phyloP scores from a whole-genome alignment of 2,797 vertebrate genomes.

The Thunnus albacares region DNA sequence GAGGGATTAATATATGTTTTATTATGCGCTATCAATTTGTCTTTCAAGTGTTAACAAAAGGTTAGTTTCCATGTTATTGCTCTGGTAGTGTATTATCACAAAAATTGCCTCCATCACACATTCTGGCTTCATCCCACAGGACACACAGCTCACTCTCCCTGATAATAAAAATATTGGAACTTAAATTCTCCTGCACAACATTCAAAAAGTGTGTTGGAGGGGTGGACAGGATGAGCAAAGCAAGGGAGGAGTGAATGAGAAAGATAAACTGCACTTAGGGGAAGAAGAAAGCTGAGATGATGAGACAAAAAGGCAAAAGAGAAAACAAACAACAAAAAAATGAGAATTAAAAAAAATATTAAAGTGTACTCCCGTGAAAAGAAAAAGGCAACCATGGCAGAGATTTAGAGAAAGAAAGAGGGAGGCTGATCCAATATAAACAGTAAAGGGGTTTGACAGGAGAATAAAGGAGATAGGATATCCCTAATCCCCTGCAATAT shows the following conservation, averaged over 20 bases:
- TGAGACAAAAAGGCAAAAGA: not conserved
- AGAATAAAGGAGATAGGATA: constrained; percentile 83
- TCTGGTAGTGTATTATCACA: too few species aligned
- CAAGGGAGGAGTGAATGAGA: not conserved
- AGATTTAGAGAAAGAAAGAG: constrained; percentile 41
- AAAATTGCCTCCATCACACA: too few species aligned
- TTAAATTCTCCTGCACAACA: not conserved
- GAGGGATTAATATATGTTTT: too few species aligned
- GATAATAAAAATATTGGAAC: not conserved
- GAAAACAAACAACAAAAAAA: not conserved
- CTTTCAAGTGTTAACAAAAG: too few species aligned
- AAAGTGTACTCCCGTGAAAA: not conserved
- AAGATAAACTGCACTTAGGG: not conserved
- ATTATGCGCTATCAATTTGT: too few species aligned
- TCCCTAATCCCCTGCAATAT: constrained; percentile 86
- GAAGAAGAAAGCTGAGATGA: not conserved
- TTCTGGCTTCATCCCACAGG: not conserved
- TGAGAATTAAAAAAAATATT: not conserved
- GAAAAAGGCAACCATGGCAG: not conserved
- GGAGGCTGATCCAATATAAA: constrained; percentile 42
- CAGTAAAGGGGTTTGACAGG: constrained; percentile 70
- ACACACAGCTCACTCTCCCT: not conserved
- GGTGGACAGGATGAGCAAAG: not conserved
- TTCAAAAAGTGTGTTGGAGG: not conserved
- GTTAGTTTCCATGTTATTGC: too few species aligned